Evolutionary conservation across 1,140 invertebrate genomes (phyloP), one percentile per base, ranked within the genome.

Genomic region (Aphelinus certus): DNA sequence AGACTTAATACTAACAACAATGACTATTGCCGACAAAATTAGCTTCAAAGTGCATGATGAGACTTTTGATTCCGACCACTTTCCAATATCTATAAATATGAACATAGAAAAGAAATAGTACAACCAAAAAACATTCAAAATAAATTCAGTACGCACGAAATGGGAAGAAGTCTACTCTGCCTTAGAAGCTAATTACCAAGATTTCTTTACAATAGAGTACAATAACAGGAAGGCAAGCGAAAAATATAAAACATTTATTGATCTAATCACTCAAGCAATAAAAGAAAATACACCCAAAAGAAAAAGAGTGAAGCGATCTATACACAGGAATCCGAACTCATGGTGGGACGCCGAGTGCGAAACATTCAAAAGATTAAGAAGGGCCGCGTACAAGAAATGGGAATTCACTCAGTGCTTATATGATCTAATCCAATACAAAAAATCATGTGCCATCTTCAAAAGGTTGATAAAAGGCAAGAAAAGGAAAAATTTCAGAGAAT

Each of bases 61-160:
- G 61, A 65, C 78, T 42, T 78, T 82, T 77, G 79, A 79, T 46
- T 83, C 80, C 70, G 82, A 83, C 61, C 81, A 85, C 57, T 82
- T 78, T 46, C 84, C 81, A 4, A 81, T 84, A 48, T 73, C 73
- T 42, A 77, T 81, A 26, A 75, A 71, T 51, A 10, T 80, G 9
- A n/a, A 75, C 9, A 78, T 78, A n/a, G 53, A 73, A 64, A 69
- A 76, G 26, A 71, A 75, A 71, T 60, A 78, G 73, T 72, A 71
- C 60, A 2, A 72, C n/a, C 42, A 53, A 58, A 45, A 48, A 45
- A 60, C 66, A 51, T 69, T 69, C 4, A 78, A 78, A 75, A 45
- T 77, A 6, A 53, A 76, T 58, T 71, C 63, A 3, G 56, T 48
- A 68, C n/a, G 58, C 7, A 56, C 65, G 60, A 72, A 45, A 53